Evolutionary conservation across 2,888 invertebrate species (phyloP).

Genomic region (Amphipoea oculea): DNA sequence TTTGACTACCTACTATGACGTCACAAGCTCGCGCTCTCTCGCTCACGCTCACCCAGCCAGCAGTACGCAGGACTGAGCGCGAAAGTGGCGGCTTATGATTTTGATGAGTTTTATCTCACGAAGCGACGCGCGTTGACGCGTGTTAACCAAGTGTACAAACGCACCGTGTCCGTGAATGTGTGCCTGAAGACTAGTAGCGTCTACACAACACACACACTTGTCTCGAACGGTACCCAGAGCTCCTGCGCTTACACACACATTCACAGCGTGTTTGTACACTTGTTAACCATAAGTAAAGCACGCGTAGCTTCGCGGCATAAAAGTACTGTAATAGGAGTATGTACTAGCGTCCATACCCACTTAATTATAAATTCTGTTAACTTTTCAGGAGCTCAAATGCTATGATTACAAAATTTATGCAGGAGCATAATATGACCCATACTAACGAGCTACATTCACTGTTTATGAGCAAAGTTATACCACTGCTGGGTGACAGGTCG

Average conservation of each 20-base stretch:
- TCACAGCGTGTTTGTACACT: not conserved
- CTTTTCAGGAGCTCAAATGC: conserved; percentile 81
- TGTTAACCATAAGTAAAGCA: not conserved
- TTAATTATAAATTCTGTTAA: not conserved
- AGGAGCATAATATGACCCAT: conserved; percentile 71
- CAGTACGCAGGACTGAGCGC: too few species aligned
- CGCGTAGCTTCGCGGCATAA: not conserved
- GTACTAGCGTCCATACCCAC: not conserved
- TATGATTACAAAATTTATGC: conserved; percentile 77
- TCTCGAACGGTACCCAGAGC: not conserved
- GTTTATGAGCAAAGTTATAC: conserved; percentile 81
- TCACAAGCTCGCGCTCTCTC: too few species aligned
- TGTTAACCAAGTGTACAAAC: too few species aligned
- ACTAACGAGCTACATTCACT: conserved; percentile 75
- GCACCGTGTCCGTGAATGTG: not conserved
- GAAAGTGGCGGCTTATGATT: too few species aligned
- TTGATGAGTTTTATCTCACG: too few species aligned
- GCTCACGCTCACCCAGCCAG: too few species aligned
- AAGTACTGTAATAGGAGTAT: not conserved
- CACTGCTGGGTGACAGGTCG: conserved; percentile 74
- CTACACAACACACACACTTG: not conserved
- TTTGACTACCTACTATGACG: too few species aligned
- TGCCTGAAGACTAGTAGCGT: not conserved
- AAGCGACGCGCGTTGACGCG: too few species aligned
- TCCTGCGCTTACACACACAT: not conserved